A percentile compares a stretch with the other conserved stretches of the same genome.
Conservation (phyloP, 2,797 vertebrate genomes). For the Enteromius paludinosus region DNA sequence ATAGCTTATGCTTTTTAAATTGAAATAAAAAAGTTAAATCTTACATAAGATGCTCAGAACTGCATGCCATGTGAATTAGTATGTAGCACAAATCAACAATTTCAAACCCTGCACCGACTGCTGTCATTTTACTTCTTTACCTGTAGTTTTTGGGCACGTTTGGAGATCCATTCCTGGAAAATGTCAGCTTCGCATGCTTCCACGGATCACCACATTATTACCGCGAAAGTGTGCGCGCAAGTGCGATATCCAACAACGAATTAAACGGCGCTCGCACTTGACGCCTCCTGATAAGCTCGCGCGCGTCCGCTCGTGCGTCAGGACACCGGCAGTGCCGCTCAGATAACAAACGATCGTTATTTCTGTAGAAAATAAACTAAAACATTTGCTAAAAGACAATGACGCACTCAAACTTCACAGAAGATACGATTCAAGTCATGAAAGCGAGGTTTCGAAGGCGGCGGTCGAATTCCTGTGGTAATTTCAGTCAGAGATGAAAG, state of each 20-base stretch:
- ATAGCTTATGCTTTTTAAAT: neutral
- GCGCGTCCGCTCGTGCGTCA: conserved; percentile 17
- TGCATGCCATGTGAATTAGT: neutral
- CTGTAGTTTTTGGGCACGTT: conserved; percentile 12
- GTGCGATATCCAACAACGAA: conserved; percentile 21
- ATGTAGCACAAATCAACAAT: neutral
- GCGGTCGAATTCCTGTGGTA: conserved; percentile 22
- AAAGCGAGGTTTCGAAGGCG: neutral
- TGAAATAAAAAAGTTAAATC: neutral
- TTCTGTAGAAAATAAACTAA: neutral
- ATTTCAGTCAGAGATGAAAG: neutral
- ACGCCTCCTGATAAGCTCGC: conserved; percentile 20
- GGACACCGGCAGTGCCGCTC: conserved; percentile 12
- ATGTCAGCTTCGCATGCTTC: conserved; percentile 2
- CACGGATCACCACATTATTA: neutral
- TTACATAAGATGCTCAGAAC: neutral
- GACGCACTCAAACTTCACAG: neutral
- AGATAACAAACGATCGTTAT: conserved; percentile 7
- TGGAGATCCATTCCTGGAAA: conserved; percentile 31
- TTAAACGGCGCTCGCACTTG: conserved; percentile 15
- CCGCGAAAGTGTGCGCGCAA: neutral
- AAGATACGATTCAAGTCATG: neutral
- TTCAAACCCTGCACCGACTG: neutral
- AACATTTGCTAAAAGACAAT: neutral
- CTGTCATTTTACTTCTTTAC: neutral